Base-by-base conservation (phyloP, 2,113 vertebrate genomes). In the Engraulis encrasicolus region DNA sequence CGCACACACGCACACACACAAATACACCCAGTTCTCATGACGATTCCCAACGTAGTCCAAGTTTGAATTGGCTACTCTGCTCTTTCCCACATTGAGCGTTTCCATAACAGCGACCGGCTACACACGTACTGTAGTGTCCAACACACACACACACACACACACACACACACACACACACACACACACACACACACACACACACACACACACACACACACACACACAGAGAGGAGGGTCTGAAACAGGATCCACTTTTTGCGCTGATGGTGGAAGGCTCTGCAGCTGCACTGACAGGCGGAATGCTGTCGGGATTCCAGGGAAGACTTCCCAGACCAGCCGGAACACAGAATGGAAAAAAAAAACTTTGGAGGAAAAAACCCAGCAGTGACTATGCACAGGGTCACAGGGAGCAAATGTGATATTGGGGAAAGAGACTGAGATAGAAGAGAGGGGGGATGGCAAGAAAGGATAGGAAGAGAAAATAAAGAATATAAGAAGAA, bases 241-340 rank as follows among this genome's bases (percentile, higher is more conserved):
- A 66, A 66, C 6, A 11, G 58, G 58, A 66, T 27, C 58, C 27
- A 11, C 58, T 66, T n/a, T 66, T 66, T 11, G n/a, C n/a, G n/a
- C 58, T 66, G 23, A n/a, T 66, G 58, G 58, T 23, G 7, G 31
- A 23, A 2, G 23, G 23, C 11, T 1, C 58, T 27, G 58, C 58
- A 11, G 58, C 58, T 66, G 58, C 58, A 66, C 58, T 66, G n/a
- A 66, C 27, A 66, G 58, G 27, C 27, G 23, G 58, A 66, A 66
- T 66, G 58, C 58, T 66, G 58, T 1, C 58, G 58, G 58, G 23
- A 66, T 66, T 66, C 58, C 58, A 66, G 58, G 58, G 23, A 66
- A 66, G n/a, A 66, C 58, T 31, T 66, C 58, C 58, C 27, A 66
- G 58, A 66, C 58, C 27, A 66, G n/a, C 23, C 58, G 23, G 58